These are phyloP conservation scores for Selene dorsalis DNA, from an alignment of 2,797 vertebrate species.

Conservation along the genomic window DNA sequence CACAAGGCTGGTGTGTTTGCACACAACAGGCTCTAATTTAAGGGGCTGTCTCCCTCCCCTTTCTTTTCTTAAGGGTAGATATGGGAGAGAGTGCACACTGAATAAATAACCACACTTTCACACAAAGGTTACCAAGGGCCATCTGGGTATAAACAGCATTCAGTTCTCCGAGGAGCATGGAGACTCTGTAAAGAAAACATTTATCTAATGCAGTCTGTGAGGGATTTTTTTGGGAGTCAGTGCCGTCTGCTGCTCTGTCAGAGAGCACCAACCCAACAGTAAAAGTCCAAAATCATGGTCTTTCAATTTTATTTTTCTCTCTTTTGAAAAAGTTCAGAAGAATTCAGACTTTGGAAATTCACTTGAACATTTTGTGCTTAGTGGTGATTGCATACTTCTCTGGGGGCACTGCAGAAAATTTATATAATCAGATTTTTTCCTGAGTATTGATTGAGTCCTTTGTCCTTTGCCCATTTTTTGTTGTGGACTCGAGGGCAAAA, in stretches of 20 bases:
- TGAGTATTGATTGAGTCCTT: slow-evolving; percentile 60
- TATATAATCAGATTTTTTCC: slow-evolving; percentile 47
- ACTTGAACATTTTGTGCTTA: slow-evolving; percentile 38
- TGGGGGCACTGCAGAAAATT: slow-evolving; percentile 42
- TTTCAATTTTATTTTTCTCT: slow-evolving; percentile 1
- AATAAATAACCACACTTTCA: slow-evolving; percentile 76
- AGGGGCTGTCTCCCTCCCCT: slow-evolving; percentile 58
- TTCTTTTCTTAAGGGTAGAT: slow-evolving; percentile 59
- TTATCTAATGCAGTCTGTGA: slow-evolving; percentile 51
- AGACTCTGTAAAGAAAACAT: slow-evolving; percentile 62
- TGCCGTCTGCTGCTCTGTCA: slow-evolving; percentile 16
- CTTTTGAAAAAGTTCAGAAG: slow-evolving; percentile 15
- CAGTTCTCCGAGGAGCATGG: slow-evolving; percentile 53
- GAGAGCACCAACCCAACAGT: slow-evolving; percentile 21
- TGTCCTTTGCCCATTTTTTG: slow-evolving; percentile 62
- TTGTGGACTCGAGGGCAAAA: slow-evolving; percentile 49
- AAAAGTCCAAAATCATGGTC: slow-evolving; percentile 13
- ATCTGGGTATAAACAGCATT: slow-evolving; percentile 60
- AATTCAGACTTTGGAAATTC: slow-evolving; percentile 23
- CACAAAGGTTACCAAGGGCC: slow-evolving; percentile 68
- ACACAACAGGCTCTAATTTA: slow-evolving; percentile 77
- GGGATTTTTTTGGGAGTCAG: slow-evolving; percentile 2
- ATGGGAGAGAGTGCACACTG: slow-evolving; percentile 67
- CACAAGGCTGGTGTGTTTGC: slow-evolving; percentile 60
- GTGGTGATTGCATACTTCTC: slow-evolving; percentile 43